Evolutionary conservation across 2,888 invertebrate species (phyloP), one percentile per base, ranked within the genome.

Genomic region (Lomographa bimaculata): DNA sequence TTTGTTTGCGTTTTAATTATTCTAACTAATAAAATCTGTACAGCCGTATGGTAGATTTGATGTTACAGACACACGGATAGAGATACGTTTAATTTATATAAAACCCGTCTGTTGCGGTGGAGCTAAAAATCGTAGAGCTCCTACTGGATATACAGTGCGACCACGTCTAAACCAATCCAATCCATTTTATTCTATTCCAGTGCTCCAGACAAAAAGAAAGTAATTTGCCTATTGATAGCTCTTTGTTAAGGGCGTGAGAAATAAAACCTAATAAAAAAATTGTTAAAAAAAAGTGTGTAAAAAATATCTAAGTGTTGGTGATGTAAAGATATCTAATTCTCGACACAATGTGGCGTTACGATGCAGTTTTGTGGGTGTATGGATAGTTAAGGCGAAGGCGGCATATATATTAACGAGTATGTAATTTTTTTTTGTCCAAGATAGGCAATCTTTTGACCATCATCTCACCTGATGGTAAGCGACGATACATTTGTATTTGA

Each of bases 161-260:
- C 26, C 12, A 12, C 23, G 18, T 10, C 36, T 36, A 27, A 36
- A 37, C 27, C 18, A 42, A 36, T 32, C 26, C 36, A 43, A 43
- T 37, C 20, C 20, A n/a, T 29, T 28, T 39, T 40, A 27, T 20
- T 24, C 29, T 14, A 24, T 18, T 34, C 34, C 34, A 16, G 6
- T 33, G 35, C 20, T 25, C 9, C 41, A 43, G 36, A 43, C 32
- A 43, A 43, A 37, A 29, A 11, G 28, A 27, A 44, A 34, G 33
- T 44, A 38, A 44, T 44, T 38, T 38, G 34, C 34, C 44, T 38
- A 44, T 44, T 44, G 44, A 44, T 44, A 38, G 21, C 32, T 27
- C 42, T 43, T 32, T 43, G 42, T 32, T 16, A 9, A 21, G 24
- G 28, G 14, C 44, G 44, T 44, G 44, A 44, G 44, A 44, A 44